Percentiles rank a stretch among this genome's conserved stretches.
Evolutionary conservation across 2,797 vertebrate species (phyloP).

Genomic region (Petrocephalus schoutedeni): DNA sequence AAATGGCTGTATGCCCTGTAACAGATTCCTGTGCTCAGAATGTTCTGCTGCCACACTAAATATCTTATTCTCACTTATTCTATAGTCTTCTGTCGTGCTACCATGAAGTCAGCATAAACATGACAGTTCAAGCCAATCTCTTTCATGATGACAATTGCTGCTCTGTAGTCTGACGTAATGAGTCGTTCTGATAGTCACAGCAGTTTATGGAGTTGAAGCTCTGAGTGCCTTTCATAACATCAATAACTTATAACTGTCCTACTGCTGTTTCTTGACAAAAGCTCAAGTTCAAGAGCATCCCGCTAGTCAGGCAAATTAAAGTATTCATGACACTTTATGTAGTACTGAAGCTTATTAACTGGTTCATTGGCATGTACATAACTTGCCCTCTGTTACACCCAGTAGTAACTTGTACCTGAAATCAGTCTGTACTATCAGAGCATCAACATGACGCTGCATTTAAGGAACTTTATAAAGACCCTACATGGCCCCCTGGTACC

Average conservation of each 20-base stretch:
- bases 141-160: not conserved
- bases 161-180: not conserved
- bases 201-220: not conserved
- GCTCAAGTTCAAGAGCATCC: not conserved
- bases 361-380: not conserved
- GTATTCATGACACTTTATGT: not conserved
- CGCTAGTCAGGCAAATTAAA: not conserved
- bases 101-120: not conserved
- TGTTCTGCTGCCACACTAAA: not conserved
- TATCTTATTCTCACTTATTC: not conserved
- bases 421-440: not conserved
- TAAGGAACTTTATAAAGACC: constrained; percentile 8
- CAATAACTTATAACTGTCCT: not conserved
- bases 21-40: not conserved
- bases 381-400: not conserved
- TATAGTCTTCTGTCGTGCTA: not conserved
- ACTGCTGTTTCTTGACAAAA: not conserved
- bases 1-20: not conserved
- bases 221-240: not conserved
- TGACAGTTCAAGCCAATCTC: too few relatives aligned
- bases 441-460: not conserved
- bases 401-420: not conserved
- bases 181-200: not conserved
- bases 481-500: not conserved
- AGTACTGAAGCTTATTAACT: not conserved